phyloP scores from a whole-genome alignment of 2,797 vertebrate genomes.

The Pteronotus mesoamericanus region DNA sequence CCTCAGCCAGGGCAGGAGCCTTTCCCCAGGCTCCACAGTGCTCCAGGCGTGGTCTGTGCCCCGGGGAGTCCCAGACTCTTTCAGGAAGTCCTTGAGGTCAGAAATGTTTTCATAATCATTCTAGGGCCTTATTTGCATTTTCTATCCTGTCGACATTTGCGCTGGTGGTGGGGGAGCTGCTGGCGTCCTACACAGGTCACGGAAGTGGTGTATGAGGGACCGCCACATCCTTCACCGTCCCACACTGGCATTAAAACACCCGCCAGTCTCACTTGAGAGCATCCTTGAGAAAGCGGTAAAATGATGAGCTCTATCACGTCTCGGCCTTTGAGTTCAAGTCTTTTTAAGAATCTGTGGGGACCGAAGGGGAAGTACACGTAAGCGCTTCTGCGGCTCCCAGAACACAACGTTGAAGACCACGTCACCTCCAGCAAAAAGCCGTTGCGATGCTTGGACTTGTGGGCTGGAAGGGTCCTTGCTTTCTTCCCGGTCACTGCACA shows the following conservation, averaged over 20 bases:
- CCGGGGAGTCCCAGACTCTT: neutral
- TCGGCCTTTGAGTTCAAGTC: neutral
- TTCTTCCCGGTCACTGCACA: neutral
- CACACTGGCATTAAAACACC: neutral
- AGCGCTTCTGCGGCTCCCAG: neutral
- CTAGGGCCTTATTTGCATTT: neutral
- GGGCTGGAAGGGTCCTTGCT: neutral
- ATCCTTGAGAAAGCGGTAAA: neutral
- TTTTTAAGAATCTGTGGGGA: neutral
- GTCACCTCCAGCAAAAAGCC: neutral
- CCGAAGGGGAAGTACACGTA: no score
- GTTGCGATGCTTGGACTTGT: no score
- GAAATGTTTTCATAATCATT: neutral
- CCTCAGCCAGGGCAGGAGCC: neutral
- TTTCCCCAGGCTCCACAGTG: neutral
- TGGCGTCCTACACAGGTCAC: neutral
- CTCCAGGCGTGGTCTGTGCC: neutral
- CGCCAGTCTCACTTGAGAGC: neutral
- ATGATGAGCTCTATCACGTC: neutral
- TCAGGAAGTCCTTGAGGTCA: neutral
- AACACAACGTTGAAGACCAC: no score
- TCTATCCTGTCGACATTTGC: neutral
- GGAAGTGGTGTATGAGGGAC: neutral
- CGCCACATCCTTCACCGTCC: neutral
- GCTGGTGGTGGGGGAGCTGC: neutral